Conservation (phyloP, 2,888 invertebrate genomes). For the Metacarcinus magister region DNA sequence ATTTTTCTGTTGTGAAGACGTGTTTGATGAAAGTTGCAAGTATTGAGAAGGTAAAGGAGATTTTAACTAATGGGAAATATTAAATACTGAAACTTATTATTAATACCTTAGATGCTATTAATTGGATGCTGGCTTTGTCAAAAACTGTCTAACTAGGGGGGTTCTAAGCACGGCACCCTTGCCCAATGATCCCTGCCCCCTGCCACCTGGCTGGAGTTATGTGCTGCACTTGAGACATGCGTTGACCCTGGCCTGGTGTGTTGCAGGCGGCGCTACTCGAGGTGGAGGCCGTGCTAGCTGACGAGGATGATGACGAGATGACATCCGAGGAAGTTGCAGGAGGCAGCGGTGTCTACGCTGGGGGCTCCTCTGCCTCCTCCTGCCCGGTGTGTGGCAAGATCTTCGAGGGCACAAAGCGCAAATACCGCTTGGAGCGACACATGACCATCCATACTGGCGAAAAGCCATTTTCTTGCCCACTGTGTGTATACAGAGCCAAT, state of each 20-base stretch:
- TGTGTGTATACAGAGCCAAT: constrained; percentile 79
- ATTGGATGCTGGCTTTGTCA: not conserved
- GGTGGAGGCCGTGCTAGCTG: constrained; percentile 73
- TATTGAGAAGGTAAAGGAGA: constrained; percentile 37
- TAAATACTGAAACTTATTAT: not conserved
- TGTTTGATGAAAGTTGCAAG: constrained; percentile 1
- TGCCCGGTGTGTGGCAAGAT: constrained; percentile 79
- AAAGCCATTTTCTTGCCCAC: constrained; percentile 76
- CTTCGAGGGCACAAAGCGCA: constrained; percentile 79
- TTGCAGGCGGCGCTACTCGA: constrained; percentile 78
- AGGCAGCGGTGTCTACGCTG: constrained; percentile 44
- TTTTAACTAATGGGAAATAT: not conserved
- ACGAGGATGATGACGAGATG: constrained; percentile 70
- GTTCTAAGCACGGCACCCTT: constrained; percentile 44
- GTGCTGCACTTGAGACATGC: constrained; percentile 70
- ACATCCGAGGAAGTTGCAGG: constrained; percentile 51
- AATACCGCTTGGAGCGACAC: constrained; percentile 81
- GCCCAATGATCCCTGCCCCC: constrained; percentile 28
- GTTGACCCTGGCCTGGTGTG: constrained; percentile 80
- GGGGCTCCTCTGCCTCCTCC: constrained; percentile 66
- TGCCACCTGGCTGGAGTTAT: constrained; percentile 68
- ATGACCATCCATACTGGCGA: constrained; percentile 80
- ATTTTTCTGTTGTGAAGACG: not conserved
- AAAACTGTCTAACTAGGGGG: constrained; percentile 36
- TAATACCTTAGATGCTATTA: not conserved